Percentiles rank a stretch among this genome's conserved stretches.
phyloP scores from a whole-genome alignment of 2,888 invertebrate genomes.

The Cyclophora albipunctata region DNA sequence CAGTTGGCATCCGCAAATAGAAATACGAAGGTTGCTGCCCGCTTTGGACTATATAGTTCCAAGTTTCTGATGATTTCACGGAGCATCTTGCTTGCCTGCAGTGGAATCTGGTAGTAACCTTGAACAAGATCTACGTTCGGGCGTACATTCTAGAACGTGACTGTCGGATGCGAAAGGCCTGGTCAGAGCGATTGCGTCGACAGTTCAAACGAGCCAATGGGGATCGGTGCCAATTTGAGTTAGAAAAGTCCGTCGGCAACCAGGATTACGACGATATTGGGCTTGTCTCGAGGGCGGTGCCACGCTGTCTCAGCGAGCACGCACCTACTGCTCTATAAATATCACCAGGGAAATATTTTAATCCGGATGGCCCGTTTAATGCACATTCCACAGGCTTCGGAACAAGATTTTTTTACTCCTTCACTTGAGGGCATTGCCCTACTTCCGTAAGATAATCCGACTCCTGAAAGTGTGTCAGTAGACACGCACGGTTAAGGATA shows the following conservation, averaged over 20 bases:
- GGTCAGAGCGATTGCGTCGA: slow-evolving; percentile 6
- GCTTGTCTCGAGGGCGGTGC: slow-evolving; percentile 65
- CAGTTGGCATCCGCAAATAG: slow-evolving; percentile 60
- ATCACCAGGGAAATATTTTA: slow-evolving; percentile 70
- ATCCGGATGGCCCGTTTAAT: slow-evolving; percentile 70
- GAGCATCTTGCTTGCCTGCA: slow-evolving; percentile 16
- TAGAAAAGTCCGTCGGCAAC: slow-evolving; percentile 46
- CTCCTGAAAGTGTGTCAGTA: slow-evolving; percentile 50
- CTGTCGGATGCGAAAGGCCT: slow-evolving; percentile 9
- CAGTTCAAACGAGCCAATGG: slow-evolving; percentile 9
- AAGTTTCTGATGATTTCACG: slow-evolving; percentile 35
- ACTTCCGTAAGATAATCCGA: slow-evolving; percentile 45
- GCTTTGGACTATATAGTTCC: slow-evolving; percentile 52
- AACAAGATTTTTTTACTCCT: slow-evolving; percentile 49
- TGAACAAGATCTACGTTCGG: slow-evolving; percentile 17
- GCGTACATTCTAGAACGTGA: slow-evolving; percentile 5
- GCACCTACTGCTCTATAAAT: slow-evolving; percentile 70
- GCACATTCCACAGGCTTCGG: slow-evolving; percentile 60
- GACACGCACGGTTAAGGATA: slow-evolving; percentile 43
- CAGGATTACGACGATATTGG: slow-evolving; percentile 58
- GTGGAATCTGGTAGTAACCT: slow-evolving; percentile 21
- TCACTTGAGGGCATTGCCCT: slow-evolving; percentile 45
- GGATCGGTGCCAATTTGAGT: slow-evolving; percentile 25
- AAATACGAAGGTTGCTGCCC: slow-evolving; percentile 58
- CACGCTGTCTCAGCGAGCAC: slow-evolving; percentile 71